Evolutionary conservation across 2,888 invertebrate species (phyloP), one percentile per base, ranked within the genome.

Genomic region (Volucella bombylans): DNA sequence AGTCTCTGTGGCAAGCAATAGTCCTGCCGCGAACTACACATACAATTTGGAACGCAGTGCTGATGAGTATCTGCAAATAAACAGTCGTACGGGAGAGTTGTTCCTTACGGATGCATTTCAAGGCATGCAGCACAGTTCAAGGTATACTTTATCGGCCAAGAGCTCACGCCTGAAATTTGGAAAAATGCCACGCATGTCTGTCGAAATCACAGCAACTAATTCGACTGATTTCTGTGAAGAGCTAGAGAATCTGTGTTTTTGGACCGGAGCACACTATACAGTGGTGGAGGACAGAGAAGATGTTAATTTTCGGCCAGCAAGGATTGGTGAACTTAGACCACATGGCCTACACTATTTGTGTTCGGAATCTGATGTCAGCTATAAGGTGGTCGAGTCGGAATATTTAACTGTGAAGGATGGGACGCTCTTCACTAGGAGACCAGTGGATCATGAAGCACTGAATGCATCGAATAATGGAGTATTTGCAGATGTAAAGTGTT

Each of bases 311-410:
- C 80, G 87, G 11, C 89, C 90, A 1, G 86, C 89, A 11, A 86
- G 88, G 45, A 88, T 93, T 43, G 93, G 93, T 8, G 89, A 89
- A 3, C 87, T 93, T 0, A 92, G 91, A 71, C 92, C 93, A 0
- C 88, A 89, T 41, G 89, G 90, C 4, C 91, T 92, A 86, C 88
- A 89, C 57, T 91, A 92, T 64, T 89, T 94, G 64, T 94, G 94
- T 83, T 92, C 92, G 0, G 90, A 91, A 67, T 92, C 92, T 86
- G 90, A 91, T 55, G 89, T 94, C 43, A 91, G 90, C 74, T 94
- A 94, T 88, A 89, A 91, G 52, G 87, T 93, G 15, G 87, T 91
- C 31, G 88, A 88, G 61, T 88, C 87, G 8, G 88, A 92, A 10
- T 91, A 92, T 89, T 90, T 93, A 88, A 87, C 90, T 80, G 78